These are phyloP conservation scores for Parnassius glacialis DNA, from an alignment of 2,888 invertebrate genomes.

Conservation along the genomic window DNA sequence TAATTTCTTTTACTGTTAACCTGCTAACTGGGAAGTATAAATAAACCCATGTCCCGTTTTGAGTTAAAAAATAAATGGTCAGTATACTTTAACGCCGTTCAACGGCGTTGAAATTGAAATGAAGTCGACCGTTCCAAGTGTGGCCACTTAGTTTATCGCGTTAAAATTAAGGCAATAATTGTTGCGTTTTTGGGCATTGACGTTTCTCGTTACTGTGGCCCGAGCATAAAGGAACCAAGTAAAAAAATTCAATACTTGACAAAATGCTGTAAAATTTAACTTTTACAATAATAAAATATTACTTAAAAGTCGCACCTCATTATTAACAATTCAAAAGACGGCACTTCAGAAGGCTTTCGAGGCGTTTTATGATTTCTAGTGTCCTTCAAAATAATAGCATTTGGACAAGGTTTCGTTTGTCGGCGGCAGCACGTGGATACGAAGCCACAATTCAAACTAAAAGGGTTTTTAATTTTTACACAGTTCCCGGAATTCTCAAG, in stretches of 20 bases:
- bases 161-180: too few relatives aligned
- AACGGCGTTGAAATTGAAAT: too few relatives aligned
- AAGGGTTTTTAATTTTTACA: conserved; percentile 53
- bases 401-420: conserved; percentile 52
- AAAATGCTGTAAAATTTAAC: conserved; percentile 59
- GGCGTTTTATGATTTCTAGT: conserved; percentile 64
- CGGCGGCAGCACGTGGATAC: conserved; percentile 62
- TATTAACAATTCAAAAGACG: conserved; percentile 52
- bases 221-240: conserved; percentile 33
- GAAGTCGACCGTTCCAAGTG: too few relatives aligned
- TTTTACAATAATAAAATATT: conserved; percentile 59
- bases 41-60: too few relatives aligned
- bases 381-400: conserved; percentile 58
- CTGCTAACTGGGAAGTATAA: too few relatives aligned
- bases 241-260: conserved; percentile 37
- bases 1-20: too few relatives aligned
- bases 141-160: too few relatives aligned
- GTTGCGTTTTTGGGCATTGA: too few relatives aligned
- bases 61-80: too few relatives aligned
- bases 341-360: conserved; percentile 45
- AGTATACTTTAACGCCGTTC: too few relatives aligned
- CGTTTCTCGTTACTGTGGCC: too few relatives aligned
- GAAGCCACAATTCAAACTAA: conserved; percentile 48
- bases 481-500: conserved; percentile 53
- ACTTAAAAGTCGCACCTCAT: conserved; percentile 59